Evolutionary conservation across 2,797 vertebrate genomes (phyloP).

Genomic region (Thalassophryne amazonica): DNA sequence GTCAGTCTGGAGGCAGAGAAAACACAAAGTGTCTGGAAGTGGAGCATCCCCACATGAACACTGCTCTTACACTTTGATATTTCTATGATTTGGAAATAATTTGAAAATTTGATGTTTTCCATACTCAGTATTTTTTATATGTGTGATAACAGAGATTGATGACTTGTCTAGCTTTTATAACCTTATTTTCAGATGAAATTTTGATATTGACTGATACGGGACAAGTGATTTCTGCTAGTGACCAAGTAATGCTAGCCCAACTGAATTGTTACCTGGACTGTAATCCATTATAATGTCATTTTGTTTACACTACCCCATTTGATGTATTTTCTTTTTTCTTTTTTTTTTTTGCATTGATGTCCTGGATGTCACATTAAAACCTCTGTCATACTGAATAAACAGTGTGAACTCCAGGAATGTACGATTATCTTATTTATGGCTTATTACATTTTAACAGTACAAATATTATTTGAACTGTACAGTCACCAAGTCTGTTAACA

Average conservation of each 20-base stretch:
- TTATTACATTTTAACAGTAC: conserved; percentile 10
- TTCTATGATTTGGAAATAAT: conserved; percentile 8
- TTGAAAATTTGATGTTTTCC: conserved; percentile 16
- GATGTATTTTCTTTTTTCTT: too few species aligned
- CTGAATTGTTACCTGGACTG: conserved; percentile 49
- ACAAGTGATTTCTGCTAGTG: conserved; percentile 38
- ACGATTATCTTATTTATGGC: conserved; percentile 2
- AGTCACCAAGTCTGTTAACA: too few species aligned
- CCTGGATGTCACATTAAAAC: conserved; percentile 60
- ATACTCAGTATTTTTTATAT: conserved; percentile 38
- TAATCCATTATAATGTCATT: conserved; percentile 66
- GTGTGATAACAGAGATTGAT: conserved; percentile 33
- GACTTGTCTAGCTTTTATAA: conserved; percentile 24
- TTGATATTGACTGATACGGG: conserved; percentile 22
- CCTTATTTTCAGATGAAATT: conserved; percentile 26
- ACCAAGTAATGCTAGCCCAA: conserved; percentile 29
- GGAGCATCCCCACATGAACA: conserved; percentile 8
- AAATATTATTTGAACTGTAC: too few species aligned
- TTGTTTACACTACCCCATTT: conserved; percentile 70
- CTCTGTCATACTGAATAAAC: conserved; percentile 71
- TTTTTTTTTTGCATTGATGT: conserved; percentile 59
- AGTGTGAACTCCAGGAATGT: conserved; percentile 68
- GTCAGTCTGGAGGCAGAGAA: conserved; percentile 6
- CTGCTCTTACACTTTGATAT: background rate
- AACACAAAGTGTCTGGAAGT: conserved; percentile 1